These are phyloP conservation scores for Drosophila gunungcola DNA, from an alignment of 1,140 invertebrate genomes.

Conservation along the genomic window DNA sequence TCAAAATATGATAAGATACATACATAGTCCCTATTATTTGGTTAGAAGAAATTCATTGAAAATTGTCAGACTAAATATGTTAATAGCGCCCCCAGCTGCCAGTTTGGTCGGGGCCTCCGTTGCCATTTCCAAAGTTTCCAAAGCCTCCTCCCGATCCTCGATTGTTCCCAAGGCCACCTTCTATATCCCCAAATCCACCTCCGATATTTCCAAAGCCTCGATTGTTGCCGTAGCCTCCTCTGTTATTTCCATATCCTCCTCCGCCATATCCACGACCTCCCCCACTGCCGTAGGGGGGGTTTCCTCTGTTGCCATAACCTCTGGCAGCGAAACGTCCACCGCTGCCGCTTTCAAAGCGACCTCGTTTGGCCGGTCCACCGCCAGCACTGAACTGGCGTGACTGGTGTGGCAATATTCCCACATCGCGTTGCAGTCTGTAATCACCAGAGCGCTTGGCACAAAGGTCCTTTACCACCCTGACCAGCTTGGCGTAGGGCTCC, in stretches of 20 bases:
- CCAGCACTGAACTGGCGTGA: constrained; percentile 60
- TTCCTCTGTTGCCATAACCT: constrained; percentile 53
- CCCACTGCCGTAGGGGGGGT: constrained; percentile 4
- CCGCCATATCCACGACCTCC: constrained; percentile 11
- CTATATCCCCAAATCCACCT: constrained; percentile 2
- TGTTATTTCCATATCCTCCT: constrained; percentile 13
- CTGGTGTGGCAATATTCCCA: constrained; percentile 79
- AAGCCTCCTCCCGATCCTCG: neutral
- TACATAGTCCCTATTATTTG: neutral
- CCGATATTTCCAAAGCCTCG: constrained; percentile 1
- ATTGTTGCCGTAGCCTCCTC: constrained; percentile 9
- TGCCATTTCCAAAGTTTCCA: constrained; percentile 9
- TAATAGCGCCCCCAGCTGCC: constrained; percentile 18
- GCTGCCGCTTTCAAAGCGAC: constrained; percentile 41
- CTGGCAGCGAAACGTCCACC: constrained; percentile 52
- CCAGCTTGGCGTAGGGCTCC: constrained; percentile 86
- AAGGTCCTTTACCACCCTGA: constrained; percentile 88
- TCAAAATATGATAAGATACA: neutral
- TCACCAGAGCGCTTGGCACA: constrained; percentile 91
- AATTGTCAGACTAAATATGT: neutral
- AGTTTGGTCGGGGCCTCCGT: constrained; percentile 11
- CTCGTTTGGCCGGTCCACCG: constrained; percentile 51
- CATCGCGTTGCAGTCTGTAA: constrained; percentile 87
- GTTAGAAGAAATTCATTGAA: neutral
- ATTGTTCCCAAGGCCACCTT: constrained; percentile 3